phyloP scores from a whole-genome alignment of 2,797 vertebrate species.

The Falco concolor region DNA sequence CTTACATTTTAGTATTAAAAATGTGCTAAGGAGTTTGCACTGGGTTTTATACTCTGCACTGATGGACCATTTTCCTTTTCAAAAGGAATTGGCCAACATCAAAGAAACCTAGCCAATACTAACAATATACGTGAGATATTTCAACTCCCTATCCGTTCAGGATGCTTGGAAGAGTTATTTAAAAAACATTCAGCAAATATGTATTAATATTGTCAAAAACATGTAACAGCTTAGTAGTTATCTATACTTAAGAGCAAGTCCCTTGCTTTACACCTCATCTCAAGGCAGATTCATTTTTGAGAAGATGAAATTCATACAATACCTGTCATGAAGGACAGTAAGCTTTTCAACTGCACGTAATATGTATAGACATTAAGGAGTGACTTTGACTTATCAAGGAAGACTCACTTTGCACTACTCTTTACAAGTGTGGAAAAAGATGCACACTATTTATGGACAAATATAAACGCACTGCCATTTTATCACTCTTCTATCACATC shows the following conservation, averaged over 20 bases:
- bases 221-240: neutral
- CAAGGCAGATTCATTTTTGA: neutral
- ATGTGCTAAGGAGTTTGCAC: neutral
- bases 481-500: neutral
- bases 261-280: neutral
- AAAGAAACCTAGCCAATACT: constrained; percentile 9
- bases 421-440: neutral
- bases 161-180: neutral
- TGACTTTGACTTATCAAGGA: neutral
- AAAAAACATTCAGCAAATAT: neutral
- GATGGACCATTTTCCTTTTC: neutral
- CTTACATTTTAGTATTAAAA: neutral
- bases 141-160: neutral
- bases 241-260: neutral
- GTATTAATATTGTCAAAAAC: neutral
- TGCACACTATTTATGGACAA: neutral
- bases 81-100: neutral
- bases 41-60: neutral
- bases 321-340: neutral
- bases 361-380: neutral
- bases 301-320: neutral
- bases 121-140: neutral
- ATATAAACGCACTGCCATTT: neutral
- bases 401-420: neutral
- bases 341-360: neutral